Evolutionary conservation across 2,888 invertebrate species (phyloP), one percentile per base, ranked within the genome.

Genomic region (Microctonus aethiopoides): DNA sequence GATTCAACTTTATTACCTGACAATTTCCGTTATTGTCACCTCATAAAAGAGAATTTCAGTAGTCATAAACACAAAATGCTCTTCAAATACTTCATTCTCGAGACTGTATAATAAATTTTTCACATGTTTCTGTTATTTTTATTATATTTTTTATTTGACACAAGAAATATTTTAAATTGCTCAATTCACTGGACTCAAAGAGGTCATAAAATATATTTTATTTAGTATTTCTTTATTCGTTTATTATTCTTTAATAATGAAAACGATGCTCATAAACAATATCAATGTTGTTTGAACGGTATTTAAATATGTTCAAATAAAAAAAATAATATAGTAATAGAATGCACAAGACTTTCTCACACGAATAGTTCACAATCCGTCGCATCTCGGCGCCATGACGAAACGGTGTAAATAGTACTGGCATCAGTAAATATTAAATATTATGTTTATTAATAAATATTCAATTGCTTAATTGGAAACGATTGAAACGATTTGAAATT

Each of bases 321-420:
- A 39, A 46, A 36, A 36, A 36, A 4, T 36, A 10, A 10, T n/a
- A 36, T 9, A n/a, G n/a, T 7, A n/a, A 20, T 16, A n/a, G 4
- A 46, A 9, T 46, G 9, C 16, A 20, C 2, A 5, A n/a, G 46
- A 20, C 7, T 46, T 46, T 46, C 16, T 46, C 16, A 16, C 7
- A 16, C 46, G 46, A 46, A 16, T 46, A 16, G 16, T 46, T 1
- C 20, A 56, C 60, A 54, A 51, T 36, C 63, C 56, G 61, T 63
- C 63, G 63, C 63, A 52, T 52, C 29, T 34, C 32, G 67, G 59
- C 63, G 51, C 59, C 59, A 62, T 68, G 54, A 57, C 67, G 63
- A 57, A 54, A 51, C n/a, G 46, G 20, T 46, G 16, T 46, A 16
- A 46, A 46, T 46, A 16, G 46, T 46, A 46, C 16, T 6, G 16